Evolutionary conservation across 53 echinoderm and acorn worm genomes (phyloP).

Genomic region (Luidia sarsii): DNA sequence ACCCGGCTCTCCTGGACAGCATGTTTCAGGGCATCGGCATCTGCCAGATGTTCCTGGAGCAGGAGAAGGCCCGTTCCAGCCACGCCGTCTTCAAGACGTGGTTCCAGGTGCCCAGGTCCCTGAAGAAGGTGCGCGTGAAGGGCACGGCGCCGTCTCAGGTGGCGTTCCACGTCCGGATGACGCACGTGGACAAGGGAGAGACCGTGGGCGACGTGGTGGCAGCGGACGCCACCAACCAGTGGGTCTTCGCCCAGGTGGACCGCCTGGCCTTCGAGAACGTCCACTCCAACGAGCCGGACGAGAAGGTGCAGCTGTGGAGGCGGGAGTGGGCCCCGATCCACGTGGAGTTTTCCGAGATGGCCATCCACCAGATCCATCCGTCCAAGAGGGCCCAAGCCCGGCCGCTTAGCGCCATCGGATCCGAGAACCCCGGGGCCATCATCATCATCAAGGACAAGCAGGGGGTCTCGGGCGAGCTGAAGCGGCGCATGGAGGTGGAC

Average conservation of each 20-base stretch:
- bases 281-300: conserved; percentile 89
- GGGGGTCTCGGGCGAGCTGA: conserved; percentile 85
- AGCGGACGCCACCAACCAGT: conserved; percentile 91
- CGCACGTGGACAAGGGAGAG: conserved; percentile 61
- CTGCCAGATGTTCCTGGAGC: conserved; percentile 86
- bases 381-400: conserved; percentile 38
- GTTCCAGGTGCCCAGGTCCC: conserved; percentile 91
- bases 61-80: conserved; percentile 69
- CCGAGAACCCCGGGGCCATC: conserved; percentile 91
- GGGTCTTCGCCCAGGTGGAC: conserved; percentile 89
- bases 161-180: conserved; percentile 81
- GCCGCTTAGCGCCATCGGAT: conserved; percentile 85
- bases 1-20: conserved; percentile 88
- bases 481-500: conserved; percentile 88
- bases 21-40: conserved; percentile 97
- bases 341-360: conserved; percentile 69
- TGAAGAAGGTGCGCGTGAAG: conserved; percentile 80
- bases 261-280: conserved; percentile 88
- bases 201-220: conserved; percentile 80
- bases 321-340: conserved; percentile 81
- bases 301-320: conserved; percentile 91
- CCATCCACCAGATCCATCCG: conserved; percentile 62
- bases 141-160: conserved; percentile 78
- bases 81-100: conserved; percentile 71
- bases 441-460: conserved; percentile 94